phyloP scores from a whole-genome alignment of 2,113 vertebrate species.

The Recurvirostra avosetta region DNA sequence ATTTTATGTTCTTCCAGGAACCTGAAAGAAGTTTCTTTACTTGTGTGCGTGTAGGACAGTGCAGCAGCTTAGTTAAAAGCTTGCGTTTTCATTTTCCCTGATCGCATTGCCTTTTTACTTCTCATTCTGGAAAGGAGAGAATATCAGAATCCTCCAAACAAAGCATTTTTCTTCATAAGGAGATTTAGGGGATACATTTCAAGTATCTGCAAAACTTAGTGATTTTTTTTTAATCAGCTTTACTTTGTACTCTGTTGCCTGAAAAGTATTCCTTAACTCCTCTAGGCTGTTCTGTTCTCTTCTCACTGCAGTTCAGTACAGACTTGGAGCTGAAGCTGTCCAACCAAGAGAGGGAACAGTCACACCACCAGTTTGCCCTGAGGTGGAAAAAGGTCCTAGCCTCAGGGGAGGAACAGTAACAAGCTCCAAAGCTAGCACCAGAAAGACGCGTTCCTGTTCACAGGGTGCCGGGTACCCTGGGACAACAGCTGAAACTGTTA shows the following conservation, averaged over 20 bases:
- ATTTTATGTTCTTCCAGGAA: neutral
- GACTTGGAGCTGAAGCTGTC: neutral
- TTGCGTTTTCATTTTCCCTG: neutral
- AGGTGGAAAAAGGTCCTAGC: neutral
- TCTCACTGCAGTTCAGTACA: neutral
- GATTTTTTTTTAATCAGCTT: neutral
- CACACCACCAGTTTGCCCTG: neutral
- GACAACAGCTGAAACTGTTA: neutral
- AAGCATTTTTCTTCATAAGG: neutral
- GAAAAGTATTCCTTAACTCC: neutral
- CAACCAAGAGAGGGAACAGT: neutral
- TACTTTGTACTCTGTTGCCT: neutral
- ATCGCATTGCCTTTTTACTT: neutral
- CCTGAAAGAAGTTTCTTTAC: neutral
- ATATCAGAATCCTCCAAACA: neutral
- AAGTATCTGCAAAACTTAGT: neutral
- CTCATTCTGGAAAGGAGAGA: neutral
- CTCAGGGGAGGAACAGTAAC: neutral
- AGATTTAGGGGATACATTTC: neutral
- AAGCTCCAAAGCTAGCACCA: neutral
- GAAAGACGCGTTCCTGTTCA: neutral
- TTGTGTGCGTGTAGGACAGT: neutral
- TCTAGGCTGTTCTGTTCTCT: neutral
- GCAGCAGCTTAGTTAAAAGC: neutral
- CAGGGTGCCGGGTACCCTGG: neutral